Conservation (phyloP, 2,888 invertebrate genomes). For the Petrophora chlorosata region DNA sequence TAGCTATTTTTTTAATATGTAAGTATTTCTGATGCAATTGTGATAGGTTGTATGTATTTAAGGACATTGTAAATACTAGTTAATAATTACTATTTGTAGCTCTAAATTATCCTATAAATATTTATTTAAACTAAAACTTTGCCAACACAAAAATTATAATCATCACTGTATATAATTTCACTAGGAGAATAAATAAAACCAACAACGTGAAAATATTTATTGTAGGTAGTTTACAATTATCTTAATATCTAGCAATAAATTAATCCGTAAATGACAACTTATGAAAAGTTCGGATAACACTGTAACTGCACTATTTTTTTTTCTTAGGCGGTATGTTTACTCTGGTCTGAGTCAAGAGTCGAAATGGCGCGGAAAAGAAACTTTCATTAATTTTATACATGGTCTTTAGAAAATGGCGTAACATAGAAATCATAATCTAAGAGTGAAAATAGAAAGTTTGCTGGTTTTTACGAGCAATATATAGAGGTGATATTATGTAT, state of each 20-base stretch:
- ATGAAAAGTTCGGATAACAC: constrained; percentile 3
- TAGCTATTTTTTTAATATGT: not conserved
- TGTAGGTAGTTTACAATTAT: not conserved
- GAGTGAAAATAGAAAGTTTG: constrained; percentile 50
- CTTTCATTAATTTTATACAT: constrained; percentile 42
- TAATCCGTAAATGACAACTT: not conserved
- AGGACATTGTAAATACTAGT: constrained; percentile 24
- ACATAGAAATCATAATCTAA: constrained; percentile 29
- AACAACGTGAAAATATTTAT: constrained; percentile 29
- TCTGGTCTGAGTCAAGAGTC: constrained; percentile 30
- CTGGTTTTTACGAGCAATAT: constrained; percentile 31
- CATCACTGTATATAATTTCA: not conserved
- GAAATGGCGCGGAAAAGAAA: constrained; percentile 46
- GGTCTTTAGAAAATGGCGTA: constrained; percentile 31
- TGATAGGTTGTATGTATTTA: constrained; percentile 15
- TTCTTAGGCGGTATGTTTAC: not conserved
- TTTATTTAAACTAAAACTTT: not conserved
- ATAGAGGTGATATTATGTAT: constrained; percentile 31
- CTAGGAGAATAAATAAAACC: constrained; percentile 26
- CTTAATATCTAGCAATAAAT: not conserved
- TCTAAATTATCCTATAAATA: not conserved
- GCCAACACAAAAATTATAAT: not conserved
- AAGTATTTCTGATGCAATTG: not conserved
- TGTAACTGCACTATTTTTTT: constrained; percentile 5
- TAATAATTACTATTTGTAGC: not conserved